Conservation (phyloP, 2,113 vertebrate species). For the Tetraodon nigroviridis region DNA sequence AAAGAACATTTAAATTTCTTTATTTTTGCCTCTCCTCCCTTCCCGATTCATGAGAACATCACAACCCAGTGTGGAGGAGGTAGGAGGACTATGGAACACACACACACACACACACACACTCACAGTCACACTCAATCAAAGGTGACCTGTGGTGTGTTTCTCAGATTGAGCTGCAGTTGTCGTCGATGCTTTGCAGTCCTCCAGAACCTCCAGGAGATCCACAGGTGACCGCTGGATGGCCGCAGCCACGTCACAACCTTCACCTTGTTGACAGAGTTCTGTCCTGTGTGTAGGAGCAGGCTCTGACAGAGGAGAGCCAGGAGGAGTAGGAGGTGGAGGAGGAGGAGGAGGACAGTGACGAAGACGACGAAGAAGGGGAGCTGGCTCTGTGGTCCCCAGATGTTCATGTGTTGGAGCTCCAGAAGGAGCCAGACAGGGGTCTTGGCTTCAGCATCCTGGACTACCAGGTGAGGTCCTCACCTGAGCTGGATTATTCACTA, state of each 20-base stretch:
- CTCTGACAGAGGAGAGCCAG: not conserved
- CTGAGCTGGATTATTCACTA: not conserved
- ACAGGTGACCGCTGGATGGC: constrained; percentile 20
- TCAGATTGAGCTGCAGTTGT: constrained; percentile 62
- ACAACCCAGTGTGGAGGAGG: constrained; percentile 55
- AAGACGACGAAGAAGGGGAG: constrained; percentile 63
- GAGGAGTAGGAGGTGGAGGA: too few relatives aligned
- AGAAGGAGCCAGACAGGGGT: constrained; percentile 81
- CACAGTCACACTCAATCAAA: not conserved
- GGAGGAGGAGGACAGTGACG: constrained; percentile 26
- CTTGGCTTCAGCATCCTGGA: constrained; percentile 98
- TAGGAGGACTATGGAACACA: constrained; percentile 21
- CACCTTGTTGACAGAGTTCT: too few relatives aligned
- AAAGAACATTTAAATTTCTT: constrained; percentile 37
- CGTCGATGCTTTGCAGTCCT: constrained; percentile 38
- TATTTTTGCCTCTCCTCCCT: constrained; percentile 30
- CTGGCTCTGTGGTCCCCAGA: constrained; percentile 89
- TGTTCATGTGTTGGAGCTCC: constrained; percentile 80
- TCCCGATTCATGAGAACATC: constrained; percentile 8
- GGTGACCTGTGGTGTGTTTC: not conserved
- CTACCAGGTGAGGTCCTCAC: constrained; percentile 84
- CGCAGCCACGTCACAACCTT: too few relatives aligned
- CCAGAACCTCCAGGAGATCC: not conserved
- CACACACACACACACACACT: not conserved
- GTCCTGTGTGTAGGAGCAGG: too few relatives aligned